Conservation (phyloP, 2,888 invertebrate genomes). For the Tryphoninae sp. region DNA sequence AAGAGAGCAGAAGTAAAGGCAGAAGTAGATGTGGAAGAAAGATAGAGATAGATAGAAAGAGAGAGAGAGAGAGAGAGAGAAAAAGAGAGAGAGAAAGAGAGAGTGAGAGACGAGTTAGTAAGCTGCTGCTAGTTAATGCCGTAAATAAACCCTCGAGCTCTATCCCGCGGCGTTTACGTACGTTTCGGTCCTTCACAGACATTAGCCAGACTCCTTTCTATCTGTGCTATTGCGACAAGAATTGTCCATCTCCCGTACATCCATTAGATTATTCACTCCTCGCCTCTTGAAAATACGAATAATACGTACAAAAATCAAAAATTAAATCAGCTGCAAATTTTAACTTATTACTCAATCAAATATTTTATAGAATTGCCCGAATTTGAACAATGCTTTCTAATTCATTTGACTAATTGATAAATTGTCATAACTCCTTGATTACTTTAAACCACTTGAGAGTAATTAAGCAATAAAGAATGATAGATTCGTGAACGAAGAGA, state of each 20-base stretch:
- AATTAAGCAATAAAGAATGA: neutral
- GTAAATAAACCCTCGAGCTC: slow-evolving; percentile 59
- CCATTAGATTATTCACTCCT: slow-evolving; percentile 41
- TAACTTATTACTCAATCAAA: neutral
- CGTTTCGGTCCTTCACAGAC: slow-evolving; percentile 50
- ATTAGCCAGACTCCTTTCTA: slow-evolving; percentile 44
- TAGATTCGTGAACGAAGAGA: neutral
- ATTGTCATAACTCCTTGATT: neutral
- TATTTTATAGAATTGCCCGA: neutral
- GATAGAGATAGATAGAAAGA: slow-evolving; percentile 24
- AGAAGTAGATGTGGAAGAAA: slow-evolving; percentile 51
- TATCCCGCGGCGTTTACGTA: slow-evolving; percentile 48
- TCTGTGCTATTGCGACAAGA: slow-evolving; percentile 38
- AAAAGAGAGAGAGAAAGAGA: slow-evolving; percentile 19
- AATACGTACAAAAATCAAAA: neutral
- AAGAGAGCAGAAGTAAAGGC: slow-evolving; percentile 57
- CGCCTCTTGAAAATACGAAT: neutral
- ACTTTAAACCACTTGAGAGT: no score
- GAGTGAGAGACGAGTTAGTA: slow-evolving; percentile 42
- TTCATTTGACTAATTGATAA: neutral
- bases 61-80: slow-evolving; percentile 2
- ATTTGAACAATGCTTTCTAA: neutral
- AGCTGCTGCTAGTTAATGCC: slow-evolving; percentile 48
- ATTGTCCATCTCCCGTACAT: slow-evolving; percentile 32
- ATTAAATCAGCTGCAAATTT: neutral